phyloP scores from a whole-genome alignment of 2,113 vertebrate genomes.

The Polyodon spathula region DNA sequence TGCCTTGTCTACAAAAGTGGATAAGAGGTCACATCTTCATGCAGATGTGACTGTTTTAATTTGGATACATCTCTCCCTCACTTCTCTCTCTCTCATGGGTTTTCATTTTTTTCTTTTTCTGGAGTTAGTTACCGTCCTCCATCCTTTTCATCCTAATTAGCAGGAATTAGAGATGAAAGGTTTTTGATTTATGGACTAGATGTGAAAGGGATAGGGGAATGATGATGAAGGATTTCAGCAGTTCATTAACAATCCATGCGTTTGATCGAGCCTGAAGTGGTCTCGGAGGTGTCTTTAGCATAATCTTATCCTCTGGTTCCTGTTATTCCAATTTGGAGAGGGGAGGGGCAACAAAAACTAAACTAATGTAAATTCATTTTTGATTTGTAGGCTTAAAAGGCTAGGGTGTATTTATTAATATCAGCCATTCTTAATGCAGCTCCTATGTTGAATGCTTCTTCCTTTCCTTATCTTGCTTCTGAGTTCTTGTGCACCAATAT shows the following conservation, averaged over 20 bases:
- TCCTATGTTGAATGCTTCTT: too few species aligned
- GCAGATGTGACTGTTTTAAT: constrained; percentile 34
- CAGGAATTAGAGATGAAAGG: constrained; percentile 15
- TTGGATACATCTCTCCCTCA: constrained; percentile 5
- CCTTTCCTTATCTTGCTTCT: too few species aligned
- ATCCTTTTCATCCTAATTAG: constrained; percentile 12
- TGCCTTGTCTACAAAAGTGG: constrained; percentile 40
- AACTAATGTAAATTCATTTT: too few species aligned
- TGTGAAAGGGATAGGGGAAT: not conserved
- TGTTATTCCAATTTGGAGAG: too few species aligned
- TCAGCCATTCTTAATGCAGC: too few species aligned
- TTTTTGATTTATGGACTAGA: constrained; percentile 4
- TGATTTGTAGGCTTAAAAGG: too few species aligned
- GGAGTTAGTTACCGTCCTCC: not conserved
- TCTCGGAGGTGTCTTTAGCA: not conserved
- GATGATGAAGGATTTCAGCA: not conserved
- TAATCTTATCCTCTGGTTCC: not conserved
- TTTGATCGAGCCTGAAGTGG: constrained; percentile 3
- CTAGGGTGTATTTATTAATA: too few species aligned
- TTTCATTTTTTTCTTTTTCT: not conserved
- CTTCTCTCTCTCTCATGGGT: not conserved
- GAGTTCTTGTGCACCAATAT: too few species aligned
- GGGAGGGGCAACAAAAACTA: too few species aligned
- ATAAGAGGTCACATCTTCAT: constrained; percentile 48
- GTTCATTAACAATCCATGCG: not conserved